Base-by-base conservation (phyloP, 2,113 vertebrate species). In the Tiliqua scincoides region DNA sequence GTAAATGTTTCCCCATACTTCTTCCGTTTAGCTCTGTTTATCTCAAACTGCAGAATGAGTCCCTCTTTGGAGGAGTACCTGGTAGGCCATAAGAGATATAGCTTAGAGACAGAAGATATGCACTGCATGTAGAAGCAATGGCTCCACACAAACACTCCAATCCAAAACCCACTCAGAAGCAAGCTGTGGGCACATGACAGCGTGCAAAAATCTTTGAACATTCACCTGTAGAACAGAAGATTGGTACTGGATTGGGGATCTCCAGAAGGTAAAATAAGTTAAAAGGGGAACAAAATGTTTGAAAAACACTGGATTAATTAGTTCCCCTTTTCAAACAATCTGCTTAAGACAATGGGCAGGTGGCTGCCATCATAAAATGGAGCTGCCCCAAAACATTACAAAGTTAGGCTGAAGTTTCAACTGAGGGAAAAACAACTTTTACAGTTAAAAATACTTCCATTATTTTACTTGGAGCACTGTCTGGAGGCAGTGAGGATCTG, bases 291-390 rank as follows among this genome's bases (percentile, higher is more conserved):
- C n/a, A 78, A 78, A 23, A 23, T 4, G 9, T 21, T 12, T 23
- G 54, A 12, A n/a, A 78, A 2, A 83, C 2, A 43, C 23, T 62
- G 72, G 11, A 27, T 61, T 72, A 61, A 9, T 6, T 83, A 40
- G 35, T 48, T 93, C 84, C 83, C n/a, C 79, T 89, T 68, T 82
- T 83, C 27, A 87, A 92, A 32, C 17, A 43, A 0, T 61, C 0
- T 0, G 1, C 59, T 30, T 25, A 30, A 20, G 25, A 59, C 25
- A 79, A 71, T 8, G 1, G 5, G 32, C 35, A 79, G 43, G 10
- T 5, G 2, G 63, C 2, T 84, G 48, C n/a, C 74, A 52, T 2
- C 0, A 62, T 40, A 43, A 54, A 76, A 0, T 7, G 0, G 12
- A 54, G 77, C 1, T 9, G 67, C 40, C 43, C 75, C 32, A 27